Evolutionary conservation across 2,888 invertebrate species (phyloP).

Genomic region (Tachina grossa): DNA sequence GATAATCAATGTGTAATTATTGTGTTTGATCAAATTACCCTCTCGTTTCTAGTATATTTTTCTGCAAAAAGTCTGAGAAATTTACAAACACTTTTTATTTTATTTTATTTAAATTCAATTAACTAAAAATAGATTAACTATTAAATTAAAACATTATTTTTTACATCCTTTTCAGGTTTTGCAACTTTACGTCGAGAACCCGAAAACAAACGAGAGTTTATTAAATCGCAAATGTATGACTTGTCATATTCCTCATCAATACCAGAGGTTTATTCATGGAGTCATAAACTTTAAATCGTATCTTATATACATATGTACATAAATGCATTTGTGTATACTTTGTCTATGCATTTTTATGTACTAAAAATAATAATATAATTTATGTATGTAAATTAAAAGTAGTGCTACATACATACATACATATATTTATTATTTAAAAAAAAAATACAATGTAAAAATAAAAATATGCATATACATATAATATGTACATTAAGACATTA

Average conservation of each 20-base stretch:
- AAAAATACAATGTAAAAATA: constrained; percentile 15
- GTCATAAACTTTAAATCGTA: constrained; percentile 83
- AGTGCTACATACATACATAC: constrained; percentile 1
- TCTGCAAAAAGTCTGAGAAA: too few relatives aligned
- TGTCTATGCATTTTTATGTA: not conserved
- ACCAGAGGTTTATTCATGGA: constrained; percentile 85
- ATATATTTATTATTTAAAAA: too few relatives aligned
- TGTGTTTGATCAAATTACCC: too few relatives aligned
- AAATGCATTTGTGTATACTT: not conserved
- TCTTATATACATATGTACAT: not conserved
- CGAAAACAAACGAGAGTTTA: constrained; percentile 87
- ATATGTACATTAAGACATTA: not conserved
- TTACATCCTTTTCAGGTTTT: constrained; percentile 84
- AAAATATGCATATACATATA: not conserved
- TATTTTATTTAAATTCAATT: too few relatives aligned
- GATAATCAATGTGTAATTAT: too few relatives aligned
- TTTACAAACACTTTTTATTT: too few relatives aligned
- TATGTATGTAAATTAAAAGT: constrained; percentile 11
- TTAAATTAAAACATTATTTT: constrained; percentile 15
- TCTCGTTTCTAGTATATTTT: too few relatives aligned
- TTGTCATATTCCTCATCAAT: constrained; percentile 87
- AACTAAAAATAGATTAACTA: constrained; percentile 9
- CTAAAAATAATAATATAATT: not conserved
- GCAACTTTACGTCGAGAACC: constrained; percentile 92
- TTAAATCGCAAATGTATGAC: constrained; percentile 92